A percentile compares a stretch with the other conserved stretches of the same genome.
These are phyloP conservation scores for Papilio polyxenes DNA, from an alignment of 1,140 invertebrate genomes.

Conservation along the genomic window DNA sequence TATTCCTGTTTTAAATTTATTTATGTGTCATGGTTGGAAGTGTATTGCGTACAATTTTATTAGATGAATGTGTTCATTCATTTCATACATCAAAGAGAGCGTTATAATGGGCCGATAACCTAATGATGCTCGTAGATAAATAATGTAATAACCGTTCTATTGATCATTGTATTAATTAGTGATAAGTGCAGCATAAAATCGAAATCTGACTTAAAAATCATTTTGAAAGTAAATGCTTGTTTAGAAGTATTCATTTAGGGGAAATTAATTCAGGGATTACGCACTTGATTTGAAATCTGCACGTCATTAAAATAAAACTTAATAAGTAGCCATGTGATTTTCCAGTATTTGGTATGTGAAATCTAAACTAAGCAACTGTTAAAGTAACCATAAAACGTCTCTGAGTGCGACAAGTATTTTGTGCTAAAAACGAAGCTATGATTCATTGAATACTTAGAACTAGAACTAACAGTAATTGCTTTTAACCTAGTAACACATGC, in stretches of 20 bases:
- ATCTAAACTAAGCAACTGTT: no score
- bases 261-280: no score
- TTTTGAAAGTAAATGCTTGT: no score
- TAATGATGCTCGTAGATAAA: background rate
- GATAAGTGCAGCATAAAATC: background rate
- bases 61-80: background rate
- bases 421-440: background rate
- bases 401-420: background rate
- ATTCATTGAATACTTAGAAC: background rate
- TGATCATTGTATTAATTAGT: background rate
- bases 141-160: background rate
- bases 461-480: background rate
- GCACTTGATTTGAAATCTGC: no score
- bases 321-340: no score
- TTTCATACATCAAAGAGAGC: background rate
- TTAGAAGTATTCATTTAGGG: no score
- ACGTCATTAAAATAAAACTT: no score
- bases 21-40: no score
- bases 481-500: background rate
- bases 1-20: no score
- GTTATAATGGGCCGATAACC: constrained; percentile 5
- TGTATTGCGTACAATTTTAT: background rate
- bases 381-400: no score
- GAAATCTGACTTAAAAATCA: no score
- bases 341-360: no score